Percentiles rank a stretch among this genome's conserved stretches.
These are phyloP conservation scores for Pachypanchax playfairii DNA, from an alignment of 2,113 vertebrate species.

Conservation along the genomic window DNA sequence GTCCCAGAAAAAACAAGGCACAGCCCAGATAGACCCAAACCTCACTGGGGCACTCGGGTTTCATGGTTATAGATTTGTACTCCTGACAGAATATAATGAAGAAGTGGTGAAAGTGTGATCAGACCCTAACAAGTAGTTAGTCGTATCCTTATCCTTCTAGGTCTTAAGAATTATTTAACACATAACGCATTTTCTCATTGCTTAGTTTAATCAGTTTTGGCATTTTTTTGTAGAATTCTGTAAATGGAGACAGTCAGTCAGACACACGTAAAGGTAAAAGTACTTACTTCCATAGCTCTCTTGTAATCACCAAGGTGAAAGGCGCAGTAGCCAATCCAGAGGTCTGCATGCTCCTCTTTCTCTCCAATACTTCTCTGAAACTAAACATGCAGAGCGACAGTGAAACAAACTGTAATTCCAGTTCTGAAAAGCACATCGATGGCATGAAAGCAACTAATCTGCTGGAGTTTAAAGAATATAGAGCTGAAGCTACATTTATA, in stretches of 20 bases:
- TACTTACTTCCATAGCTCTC: constrained; percentile 89
- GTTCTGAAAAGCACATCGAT: constrained; percentile 7
- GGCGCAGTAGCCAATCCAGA: constrained; percentile 93
- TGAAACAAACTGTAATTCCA: not conserved
- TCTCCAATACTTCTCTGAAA: constrained; percentile 90
- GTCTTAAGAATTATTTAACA: not conserved
- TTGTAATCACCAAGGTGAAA: constrained; percentile 96
- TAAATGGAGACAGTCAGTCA: not conserved
- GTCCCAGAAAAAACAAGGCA: constrained; percentile 91
- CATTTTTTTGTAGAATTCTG: not conserved
- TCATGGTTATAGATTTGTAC: constrained; percentile 84
- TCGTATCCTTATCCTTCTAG: not conserved
- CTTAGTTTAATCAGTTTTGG: too few relatives aligned
- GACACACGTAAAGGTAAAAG: not conserved
- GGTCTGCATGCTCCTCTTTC: constrained; percentile 83
- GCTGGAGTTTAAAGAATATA: not conserved
- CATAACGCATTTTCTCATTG: too few relatives aligned
- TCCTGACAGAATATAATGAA: constrained; percentile 79
- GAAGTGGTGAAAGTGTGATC: constrained; percentile 3
- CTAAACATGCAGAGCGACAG: constrained; percentile 68
- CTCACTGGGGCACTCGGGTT: constrained; percentile 82
- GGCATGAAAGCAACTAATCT: constrained; percentile 5
- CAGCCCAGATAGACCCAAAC: constrained; percentile 96
- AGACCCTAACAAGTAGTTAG: not conserved
- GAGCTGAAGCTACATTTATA: not conserved